These are phyloP conservation scores for Aspidiotus rigidus DNA, from an alignment of 2,888 invertebrate genomes.

Conservation along the genomic window DNA sequence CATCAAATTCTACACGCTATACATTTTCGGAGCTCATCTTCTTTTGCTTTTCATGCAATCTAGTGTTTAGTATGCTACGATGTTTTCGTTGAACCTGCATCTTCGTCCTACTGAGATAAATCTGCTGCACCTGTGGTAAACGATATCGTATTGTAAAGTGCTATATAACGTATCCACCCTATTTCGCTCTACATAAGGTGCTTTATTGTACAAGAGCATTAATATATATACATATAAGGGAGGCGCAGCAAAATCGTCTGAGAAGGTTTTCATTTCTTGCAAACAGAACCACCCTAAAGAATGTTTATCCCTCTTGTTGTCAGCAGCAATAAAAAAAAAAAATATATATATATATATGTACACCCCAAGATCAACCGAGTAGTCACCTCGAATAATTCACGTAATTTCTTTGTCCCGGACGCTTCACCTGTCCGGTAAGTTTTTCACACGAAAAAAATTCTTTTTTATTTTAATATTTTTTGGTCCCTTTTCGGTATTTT, in stretches of 20 bases:
- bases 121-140: conserved; percentile 2
- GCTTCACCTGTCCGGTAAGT: neutral
- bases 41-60: conserved; percentile 3
- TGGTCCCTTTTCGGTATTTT: too few relatives aligned
- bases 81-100: conserved; percentile 5
- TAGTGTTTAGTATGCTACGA: neutral
- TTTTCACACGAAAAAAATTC: neutral
- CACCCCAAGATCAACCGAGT: too few relatives aligned
- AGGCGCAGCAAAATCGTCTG: neutral
- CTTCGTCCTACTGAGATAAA: neutral
- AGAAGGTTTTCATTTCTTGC: neutral
- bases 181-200: neutral
- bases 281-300: neutral
- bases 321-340: neutral
- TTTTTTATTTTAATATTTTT: too few relatives aligned
- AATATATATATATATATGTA: neutral
- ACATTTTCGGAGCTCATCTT: neutral
- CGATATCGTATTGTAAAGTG: neutral
- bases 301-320: neutral
- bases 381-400: neutral
- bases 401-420: conserved; percentile 1
- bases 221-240: neutral
- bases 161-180: neutral
- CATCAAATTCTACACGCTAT: neutral
- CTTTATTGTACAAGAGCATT: neutral